These are phyloP conservation scores for Agrotis puta DNA, from an alignment of 2,888 invertebrate genomes.

Conservation along the genomic window DNA sequence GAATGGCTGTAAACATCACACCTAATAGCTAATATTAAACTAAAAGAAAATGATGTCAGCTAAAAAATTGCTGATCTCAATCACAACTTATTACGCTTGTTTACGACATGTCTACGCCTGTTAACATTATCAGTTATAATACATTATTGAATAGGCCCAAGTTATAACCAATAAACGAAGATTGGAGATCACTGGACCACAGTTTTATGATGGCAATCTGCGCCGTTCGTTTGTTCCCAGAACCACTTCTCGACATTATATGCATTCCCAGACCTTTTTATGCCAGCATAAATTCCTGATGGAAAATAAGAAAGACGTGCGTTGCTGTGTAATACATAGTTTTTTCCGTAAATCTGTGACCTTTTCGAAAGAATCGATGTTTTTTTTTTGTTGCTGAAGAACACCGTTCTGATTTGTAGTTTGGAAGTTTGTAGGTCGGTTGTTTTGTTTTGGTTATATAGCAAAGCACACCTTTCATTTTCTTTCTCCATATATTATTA, in stretches of 20 bases:
- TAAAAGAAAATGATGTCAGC: slow-evolving; percentile 41
- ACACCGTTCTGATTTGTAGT: slow-evolving; percentile 64
- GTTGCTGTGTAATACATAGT: slow-evolving; percentile 71
- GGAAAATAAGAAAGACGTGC: slow-evolving; percentile 74
- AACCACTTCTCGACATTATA: slow-evolving; percentile 80
- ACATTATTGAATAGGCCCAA: slow-evolving; percentile 84
- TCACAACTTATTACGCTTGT: slow-evolving; percentile 41
- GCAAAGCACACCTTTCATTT: slow-evolving; percentile 14
- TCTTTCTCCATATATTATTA: slow-evolving; percentile 3
- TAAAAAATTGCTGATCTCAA: slow-evolving; percentile 33
- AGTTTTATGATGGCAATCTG: slow-evolving; percentile 89
- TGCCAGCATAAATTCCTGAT: slow-evolving; percentile 86
- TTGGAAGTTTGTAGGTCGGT: slow-evolving; percentile 42
- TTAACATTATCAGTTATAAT: slow-evolving; percentile 85
- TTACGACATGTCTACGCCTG: slow-evolving; percentile 77
- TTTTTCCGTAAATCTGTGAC: slow-evolving; percentile 69
- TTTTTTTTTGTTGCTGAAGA: slow-evolving; percentile 60
- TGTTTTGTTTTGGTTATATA: slow-evolving; percentile 25
- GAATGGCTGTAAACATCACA: slow-evolving; percentile 9
- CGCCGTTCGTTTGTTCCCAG: slow-evolving; percentile 78
- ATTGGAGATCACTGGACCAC: slow-evolving; percentile 89
- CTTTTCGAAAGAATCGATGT: slow-evolving; percentile 40
- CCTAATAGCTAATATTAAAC: slow-evolving; percentile 39
- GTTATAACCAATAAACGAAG: slow-evolving; percentile 87
- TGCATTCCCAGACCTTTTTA: slow-evolving; percentile 88